Evolutionary conservation across 2,113 vertebrate genomes (phyloP), one percentile per base, ranked within the genome.

Genomic region (Phylloscopus trochiloides): DNA sequence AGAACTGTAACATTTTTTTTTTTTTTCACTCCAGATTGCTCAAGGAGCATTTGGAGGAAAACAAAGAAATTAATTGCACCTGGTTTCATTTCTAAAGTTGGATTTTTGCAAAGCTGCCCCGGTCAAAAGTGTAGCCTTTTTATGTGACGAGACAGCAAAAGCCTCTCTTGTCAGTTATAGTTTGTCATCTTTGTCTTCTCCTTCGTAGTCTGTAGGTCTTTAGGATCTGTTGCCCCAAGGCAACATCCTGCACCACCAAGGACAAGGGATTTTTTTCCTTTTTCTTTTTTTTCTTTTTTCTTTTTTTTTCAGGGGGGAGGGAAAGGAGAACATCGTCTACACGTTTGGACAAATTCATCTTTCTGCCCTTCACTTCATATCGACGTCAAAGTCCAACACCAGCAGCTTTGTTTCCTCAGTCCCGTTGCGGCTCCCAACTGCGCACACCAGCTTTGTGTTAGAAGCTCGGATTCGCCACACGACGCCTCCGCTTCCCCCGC

Each of bases 361-460:
- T 86, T 97, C 96, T 96, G 96, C 89, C 96, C 91, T 97, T 99
- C 99, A 99, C 98, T 99, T 99, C 99, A 99, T 99, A 98, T 99
- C 99, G 97, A 99, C 99, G 84, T 99, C 99, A 95, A 99, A 99
- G 98, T 99, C 99, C 98, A 99, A 98, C 98, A 99, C 99, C 98
- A 99, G 99, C 98, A 99, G 99, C 98, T 99, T 99, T 98, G 99
- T 99, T 97, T 99, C 99, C 97, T 99, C 99, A 79, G 99, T 99
- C 98, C 99, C 99, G 9, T 99, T 99, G 96, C 99, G 98, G 98
- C 99, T 99, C 97, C 99, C 99, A 9, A 99, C 99, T 0, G 99
- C 99, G 28, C 99, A 99, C 97, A 99, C 99, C 86, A 99, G 98
- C 98, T 99, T 99, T 96, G 99, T 99, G 98, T 99, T 99, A 36